These are phyloP conservation scores for Andrena cerasifolii DNA, from an alignment of 1,140 invertebrate genomes.

Conservation along the genomic window DNA sequence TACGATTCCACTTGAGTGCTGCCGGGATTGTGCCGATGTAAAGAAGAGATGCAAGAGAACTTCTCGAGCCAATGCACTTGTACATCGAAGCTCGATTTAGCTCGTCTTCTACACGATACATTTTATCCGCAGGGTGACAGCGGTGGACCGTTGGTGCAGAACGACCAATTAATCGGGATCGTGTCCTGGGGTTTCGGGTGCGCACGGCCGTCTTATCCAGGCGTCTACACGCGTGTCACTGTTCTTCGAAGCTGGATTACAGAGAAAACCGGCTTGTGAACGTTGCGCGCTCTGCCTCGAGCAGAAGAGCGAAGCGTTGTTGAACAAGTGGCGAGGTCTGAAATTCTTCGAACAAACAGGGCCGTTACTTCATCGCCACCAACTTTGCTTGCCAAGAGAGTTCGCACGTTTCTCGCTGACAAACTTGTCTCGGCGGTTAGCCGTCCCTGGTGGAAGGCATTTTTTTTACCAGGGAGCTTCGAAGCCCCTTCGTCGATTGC, in stretches of 20 bases:
- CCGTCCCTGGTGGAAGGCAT: no score
- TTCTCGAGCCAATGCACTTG: no score
- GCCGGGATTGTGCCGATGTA: no score
- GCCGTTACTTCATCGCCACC: neutral
- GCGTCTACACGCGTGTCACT: conserved; percentile 83
- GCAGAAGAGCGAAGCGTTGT: neutral
- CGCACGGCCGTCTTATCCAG: conserved; percentile 80
- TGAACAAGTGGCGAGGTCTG: neutral
- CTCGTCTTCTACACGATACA: no score
- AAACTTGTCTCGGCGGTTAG: neutral
- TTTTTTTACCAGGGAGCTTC: no score
- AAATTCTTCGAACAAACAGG: neutral
- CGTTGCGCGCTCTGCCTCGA: neutral
- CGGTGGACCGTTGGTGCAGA: conserved; percentile 68
- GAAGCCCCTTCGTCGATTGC: no score
- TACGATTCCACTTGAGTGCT: no score
- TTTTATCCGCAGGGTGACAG: conserved; percentile 66
- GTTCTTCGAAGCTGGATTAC: conserved; percentile 74
- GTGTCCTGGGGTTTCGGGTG: conserved; percentile 83
- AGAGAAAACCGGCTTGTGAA: conserved; percentile 57
- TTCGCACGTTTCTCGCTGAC: neutral
- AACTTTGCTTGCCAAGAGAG: no score
- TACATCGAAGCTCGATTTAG: no score
- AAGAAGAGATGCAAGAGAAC: no score
- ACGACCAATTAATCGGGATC: conserved; percentile 76